These are phyloP conservation scores for Rhabditophanes sp. DNA, from an alignment of 2,888 invertebrate genomes.

Conservation along the genomic window DNA sequence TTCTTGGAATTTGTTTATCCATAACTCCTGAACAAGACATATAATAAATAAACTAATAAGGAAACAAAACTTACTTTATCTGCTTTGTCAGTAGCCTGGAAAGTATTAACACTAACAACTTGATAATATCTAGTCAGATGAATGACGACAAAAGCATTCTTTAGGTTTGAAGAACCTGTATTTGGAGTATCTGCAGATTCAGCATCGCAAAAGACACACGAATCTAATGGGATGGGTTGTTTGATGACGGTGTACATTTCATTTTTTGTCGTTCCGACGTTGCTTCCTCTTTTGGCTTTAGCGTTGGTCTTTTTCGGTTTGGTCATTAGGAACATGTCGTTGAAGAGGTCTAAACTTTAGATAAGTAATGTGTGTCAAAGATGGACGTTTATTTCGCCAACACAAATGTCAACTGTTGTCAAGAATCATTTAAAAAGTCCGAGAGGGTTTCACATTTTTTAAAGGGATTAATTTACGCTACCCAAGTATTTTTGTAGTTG, in stretches of 20 bases:
- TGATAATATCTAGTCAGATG: constrained; percentile 50
- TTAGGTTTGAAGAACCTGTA: constrained; percentile 25
- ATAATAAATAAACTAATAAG: constrained; percentile 2
- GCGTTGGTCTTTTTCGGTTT: constrained; percentile 49
- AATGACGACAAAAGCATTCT: constrained; percentile 48
- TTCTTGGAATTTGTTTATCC: constrained; percentile 45
- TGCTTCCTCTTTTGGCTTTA: constrained; percentile 21
- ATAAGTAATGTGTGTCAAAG: too few relatives aligned
- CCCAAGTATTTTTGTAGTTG: too few relatives aligned
- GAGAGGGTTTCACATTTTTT: too few relatives aligned
- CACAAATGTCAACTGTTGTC: too few relatives aligned
- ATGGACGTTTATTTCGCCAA: too few relatives aligned
- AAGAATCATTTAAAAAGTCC: too few relatives aligned
- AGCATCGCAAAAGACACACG: constrained; percentile 49
- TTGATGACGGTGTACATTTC: constrained; percentile 46
- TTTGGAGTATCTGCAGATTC: constrained; percentile 29
- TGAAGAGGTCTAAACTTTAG: too few relatives aligned
- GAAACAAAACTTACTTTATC: constrained; percentile 45
- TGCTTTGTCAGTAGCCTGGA: constrained; percentile 47
- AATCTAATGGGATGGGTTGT: constrained; percentile 49
- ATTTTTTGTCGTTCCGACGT: constrained; percentile 20
- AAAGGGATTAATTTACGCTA: too few relatives aligned
- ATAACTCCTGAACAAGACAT: constrained; percentile 27
- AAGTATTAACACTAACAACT: constrained; percentile 48
- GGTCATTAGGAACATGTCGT: constrained; percentile 54